phyloP scores from a whole-genome alignment of 1,140 invertebrate genomes.

The Episyrphus balteatus region DNA sequence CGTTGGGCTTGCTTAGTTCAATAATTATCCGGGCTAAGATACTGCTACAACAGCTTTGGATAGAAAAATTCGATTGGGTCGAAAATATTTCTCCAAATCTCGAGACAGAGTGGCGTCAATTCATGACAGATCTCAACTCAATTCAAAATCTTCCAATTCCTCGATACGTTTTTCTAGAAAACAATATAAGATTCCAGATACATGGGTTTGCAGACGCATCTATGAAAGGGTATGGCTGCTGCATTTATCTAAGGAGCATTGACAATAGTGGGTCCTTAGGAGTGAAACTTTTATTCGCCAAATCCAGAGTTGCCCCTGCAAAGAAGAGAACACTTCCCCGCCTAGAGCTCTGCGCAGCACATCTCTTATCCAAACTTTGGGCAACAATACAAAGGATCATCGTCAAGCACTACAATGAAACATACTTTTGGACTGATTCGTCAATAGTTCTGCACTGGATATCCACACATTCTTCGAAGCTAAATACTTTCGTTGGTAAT shows the following conservation, averaged over 20 bases:
- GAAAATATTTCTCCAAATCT: background rate
- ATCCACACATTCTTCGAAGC: constrained; percentile 1
- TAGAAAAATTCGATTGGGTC: constrained; percentile 1
- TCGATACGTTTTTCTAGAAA: background rate
- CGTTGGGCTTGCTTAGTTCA: too few species aligned
- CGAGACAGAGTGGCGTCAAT: background rate
- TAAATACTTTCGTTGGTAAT: constrained; percentile 19
- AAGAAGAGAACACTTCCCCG: background rate
- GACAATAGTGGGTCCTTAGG: background rate
- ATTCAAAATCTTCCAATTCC: background rate
- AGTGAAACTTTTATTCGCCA: background rate
- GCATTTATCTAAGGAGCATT: constrained; percentile 3
- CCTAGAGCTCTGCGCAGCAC: too few species aligned
- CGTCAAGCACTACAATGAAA: background rate
- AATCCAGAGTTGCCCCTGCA: constrained; percentile 1
- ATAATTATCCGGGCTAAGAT: too few species aligned
- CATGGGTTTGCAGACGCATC: background rate
- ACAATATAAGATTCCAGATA: background rate
- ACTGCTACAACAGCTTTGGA: constrained; percentile 1
- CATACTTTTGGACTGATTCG: constrained; percentile 1
- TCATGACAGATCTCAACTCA: background rate
- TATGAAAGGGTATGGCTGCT: background rate
- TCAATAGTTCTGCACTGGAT: constrained; percentile 1
- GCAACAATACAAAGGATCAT: too few species aligned
- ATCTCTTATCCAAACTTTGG: too few species aligned